Base-by-base conservation (phyloP, 2,113 vertebrate species). In the Anser cygnoides region DNA sequence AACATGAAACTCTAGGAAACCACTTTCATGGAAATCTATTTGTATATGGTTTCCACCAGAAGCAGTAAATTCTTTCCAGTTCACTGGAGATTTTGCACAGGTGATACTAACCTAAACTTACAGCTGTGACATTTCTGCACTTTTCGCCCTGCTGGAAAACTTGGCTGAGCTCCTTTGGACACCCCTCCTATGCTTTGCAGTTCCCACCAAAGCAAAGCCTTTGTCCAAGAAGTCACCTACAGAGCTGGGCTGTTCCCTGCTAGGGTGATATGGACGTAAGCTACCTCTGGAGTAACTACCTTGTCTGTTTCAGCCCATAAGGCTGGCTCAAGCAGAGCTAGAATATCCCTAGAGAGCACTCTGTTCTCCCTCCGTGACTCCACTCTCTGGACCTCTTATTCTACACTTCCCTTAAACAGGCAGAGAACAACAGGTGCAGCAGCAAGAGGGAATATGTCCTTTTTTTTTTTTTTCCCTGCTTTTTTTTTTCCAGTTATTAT, bases 361-460 rank as follows among this genome's bases (percentile, higher is more conserved):
- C 29, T 50, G 61, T 35, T 65, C 52, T 54, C 29, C 8, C 29
- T 83, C 23, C 1, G 1, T 59, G 62, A 41, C 63, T 90, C 52
- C 31, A 20, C 76, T 67, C 10, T 1, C 55, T 49, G 73, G 44
- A 70, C 50, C 0, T 0, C 76, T 94, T 95, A 80, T 46, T 71
- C 85, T 72, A 52, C 1, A 4, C 61, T 95, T 89, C 80, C 93
- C 95, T 95, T 94, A 96, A 95, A 95, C 88, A 96, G 95, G 61
- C 95, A 93, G 68, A 65, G 85, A 78, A 76, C 2, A 28, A 96
- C 96, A 96, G 95, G 93, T 97, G 93, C 95, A 94, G 76, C 70
- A 89, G 70, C 80, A 79, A 68, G 54, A 93, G 31, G 83, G 73
- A 84, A 91, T 93, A 68, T 67, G 89, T 74, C 89, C 82, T 6